A percentile compares a stretch with the other conserved stretches of the same genome.
phyloP scores from a whole-genome alignment of 2,797 vertebrate genomes.

The Neomorphus geoffroyi region DNA sequence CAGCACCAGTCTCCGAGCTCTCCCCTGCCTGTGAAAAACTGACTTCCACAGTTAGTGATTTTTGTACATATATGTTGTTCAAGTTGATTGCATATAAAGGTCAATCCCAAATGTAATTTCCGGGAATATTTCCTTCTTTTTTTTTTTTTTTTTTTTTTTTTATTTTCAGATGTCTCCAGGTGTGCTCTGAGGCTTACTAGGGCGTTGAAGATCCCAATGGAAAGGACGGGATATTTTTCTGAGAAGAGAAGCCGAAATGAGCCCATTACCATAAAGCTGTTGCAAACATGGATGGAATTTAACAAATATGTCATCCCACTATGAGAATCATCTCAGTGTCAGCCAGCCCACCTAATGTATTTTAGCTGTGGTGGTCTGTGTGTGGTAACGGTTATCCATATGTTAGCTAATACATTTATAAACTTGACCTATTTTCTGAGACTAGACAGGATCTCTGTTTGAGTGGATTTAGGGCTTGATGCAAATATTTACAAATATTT shows the following conservation, averaged over 20 bases:
- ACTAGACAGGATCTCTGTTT: background rate
- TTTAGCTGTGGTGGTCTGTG: background rate
- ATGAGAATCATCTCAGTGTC: background rate
- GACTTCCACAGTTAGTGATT: background rate
- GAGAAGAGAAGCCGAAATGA: background rate
- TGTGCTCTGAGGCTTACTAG: background rate
- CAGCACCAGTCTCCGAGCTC: background rate
- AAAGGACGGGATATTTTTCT: background rate
- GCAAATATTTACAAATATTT: slow-evolving; percentile 23
- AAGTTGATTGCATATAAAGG: background rate
- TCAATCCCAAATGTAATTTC: background rate
- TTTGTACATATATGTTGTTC: background rate
- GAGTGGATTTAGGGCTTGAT: background rate
- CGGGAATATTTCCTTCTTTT: background rate
- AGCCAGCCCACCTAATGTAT: background rate
- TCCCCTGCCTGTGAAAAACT: background rate
- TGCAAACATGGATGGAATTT: background rate
- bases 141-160: background rate
- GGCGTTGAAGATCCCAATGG: background rate
- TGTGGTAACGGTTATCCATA: background rate
- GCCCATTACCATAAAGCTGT: background rate
- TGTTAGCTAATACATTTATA: background rate
- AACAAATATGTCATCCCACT: background rate
- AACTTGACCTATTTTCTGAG: background rate
- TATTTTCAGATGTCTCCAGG: background rate